phyloP scores from a whole-genome alignment of 1,140 invertebrate genomes.

The Listronotus oregonensis region DNA sequence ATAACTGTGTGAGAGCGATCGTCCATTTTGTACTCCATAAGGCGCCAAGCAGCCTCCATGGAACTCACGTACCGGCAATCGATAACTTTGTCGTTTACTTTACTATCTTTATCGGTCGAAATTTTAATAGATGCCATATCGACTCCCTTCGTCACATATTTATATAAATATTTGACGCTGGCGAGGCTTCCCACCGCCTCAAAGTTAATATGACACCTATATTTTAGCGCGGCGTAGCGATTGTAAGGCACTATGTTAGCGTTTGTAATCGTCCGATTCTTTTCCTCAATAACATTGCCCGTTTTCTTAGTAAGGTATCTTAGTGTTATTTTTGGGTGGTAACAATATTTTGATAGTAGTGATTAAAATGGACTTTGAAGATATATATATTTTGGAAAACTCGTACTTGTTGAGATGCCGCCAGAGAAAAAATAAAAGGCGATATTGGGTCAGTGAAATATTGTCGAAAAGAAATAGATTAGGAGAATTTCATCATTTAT shows the following conservation, averaged over 20 bases:
- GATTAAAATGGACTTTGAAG: too few species aligned
- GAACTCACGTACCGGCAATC: constrained; percentile 23
- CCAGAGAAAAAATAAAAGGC: too few species aligned
- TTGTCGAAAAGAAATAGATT: not conserved
- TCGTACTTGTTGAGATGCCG: too few species aligned
- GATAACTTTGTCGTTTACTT: not conserved
- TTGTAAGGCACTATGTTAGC: constrained; percentile 14
- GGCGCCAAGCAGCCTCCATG: constrained; percentile 14
- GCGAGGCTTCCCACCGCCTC: not conserved
- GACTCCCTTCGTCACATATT: too few species aligned
- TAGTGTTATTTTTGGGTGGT: too few species aligned
- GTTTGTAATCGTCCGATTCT: not conserved
- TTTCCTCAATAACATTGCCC: not conserved
- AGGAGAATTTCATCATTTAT: too few species aligned
- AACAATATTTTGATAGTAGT: too few species aligned
- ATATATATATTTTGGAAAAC: too few species aligned
- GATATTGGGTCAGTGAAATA: too few species aligned
- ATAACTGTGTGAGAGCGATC: constrained; percentile 20
- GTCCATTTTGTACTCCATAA: constrained; percentile 14
- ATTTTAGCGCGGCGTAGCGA: constrained; percentile 9
- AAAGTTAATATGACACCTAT: constrained; percentile 21
- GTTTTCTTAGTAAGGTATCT: too few species aligned
- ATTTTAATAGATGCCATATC: constrained; percentile 7
- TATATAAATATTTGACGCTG: constrained; percentile 9
- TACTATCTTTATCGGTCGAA: not conserved